phyloP scores from a whole-genome alignment of 2,113 vertebrate species.

The Hyaena hyaena region DNA sequence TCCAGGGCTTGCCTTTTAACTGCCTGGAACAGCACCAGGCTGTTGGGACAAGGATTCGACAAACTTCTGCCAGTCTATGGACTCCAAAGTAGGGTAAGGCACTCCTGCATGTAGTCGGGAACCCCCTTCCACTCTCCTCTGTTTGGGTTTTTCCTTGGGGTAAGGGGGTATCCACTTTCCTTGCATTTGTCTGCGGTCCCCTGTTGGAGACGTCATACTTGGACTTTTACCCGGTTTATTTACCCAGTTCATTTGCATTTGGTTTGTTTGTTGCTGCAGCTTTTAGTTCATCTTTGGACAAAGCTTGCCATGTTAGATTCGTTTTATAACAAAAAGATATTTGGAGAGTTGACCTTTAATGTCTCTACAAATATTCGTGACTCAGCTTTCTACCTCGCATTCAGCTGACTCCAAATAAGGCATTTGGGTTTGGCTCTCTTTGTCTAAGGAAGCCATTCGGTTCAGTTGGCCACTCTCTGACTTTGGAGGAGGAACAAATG shows the following conservation, averaged over 20 bases:
- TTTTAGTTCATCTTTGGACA: background rate
- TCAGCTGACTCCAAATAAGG: background rate
- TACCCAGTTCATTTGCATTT: background rate
- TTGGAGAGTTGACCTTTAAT: background rate
- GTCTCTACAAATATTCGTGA: background rate
- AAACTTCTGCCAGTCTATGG: background rate
- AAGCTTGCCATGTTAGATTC: background rate
- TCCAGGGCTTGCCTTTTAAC: background rate
- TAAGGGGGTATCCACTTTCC: background rate
- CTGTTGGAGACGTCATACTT: background rate
- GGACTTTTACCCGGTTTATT: background rate
- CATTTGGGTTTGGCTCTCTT: background rate
- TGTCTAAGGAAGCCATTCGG: background rate
- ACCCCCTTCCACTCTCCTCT: background rate
- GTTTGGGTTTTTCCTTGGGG: background rate
- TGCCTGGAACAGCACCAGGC: background rate
- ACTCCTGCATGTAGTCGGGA: background rate
- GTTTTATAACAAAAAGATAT: background rate
- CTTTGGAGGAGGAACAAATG: background rate
- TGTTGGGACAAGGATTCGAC: background rate
- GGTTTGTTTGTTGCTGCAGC: background rate
- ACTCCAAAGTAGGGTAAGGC: background rate
- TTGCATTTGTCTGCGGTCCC: background rate
- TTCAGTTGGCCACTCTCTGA: background rate
- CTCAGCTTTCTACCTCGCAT: background rate